Evolutionary conservation across 2,797 vertebrate genomes (phyloP).

Genomic region (Gallirallus australis): DNA sequence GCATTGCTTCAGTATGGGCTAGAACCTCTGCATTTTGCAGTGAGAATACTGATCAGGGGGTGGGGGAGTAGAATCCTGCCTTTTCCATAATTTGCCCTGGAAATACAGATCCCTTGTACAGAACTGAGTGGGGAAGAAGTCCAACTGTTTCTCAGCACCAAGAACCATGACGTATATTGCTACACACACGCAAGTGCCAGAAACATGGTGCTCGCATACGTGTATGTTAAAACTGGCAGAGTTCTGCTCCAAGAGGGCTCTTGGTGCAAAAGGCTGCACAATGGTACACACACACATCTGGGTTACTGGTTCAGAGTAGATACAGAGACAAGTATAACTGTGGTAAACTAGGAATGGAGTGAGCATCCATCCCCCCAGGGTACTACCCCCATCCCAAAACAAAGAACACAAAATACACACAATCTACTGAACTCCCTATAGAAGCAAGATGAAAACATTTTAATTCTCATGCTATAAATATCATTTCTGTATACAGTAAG

Average conservation of each 20-base stretch:
- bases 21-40: background rate
- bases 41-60: background rate
- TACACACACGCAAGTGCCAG: background rate
- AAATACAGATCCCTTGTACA: background rate
- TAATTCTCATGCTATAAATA: background rate
- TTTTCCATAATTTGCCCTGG: background rate
- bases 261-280: background rate
- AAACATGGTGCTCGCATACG: background rate
- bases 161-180: background rate
- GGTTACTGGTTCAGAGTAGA: background rate
- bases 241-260: background rate
- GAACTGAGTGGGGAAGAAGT: background rate
- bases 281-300: background rate
- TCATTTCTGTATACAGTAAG: background rate
- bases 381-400: background rate
- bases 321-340: background rate
- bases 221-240: background rate
- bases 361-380: background rate
- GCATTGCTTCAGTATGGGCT: background rate
- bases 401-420: background rate
- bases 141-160: background rate
- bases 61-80: background rate
- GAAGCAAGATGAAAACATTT: background rate
- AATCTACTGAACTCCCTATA: background rate
- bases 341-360: background rate